Conservation (phyloP, 2,797 vertebrate species). For the Coccyzus lansbergi region DNA sequence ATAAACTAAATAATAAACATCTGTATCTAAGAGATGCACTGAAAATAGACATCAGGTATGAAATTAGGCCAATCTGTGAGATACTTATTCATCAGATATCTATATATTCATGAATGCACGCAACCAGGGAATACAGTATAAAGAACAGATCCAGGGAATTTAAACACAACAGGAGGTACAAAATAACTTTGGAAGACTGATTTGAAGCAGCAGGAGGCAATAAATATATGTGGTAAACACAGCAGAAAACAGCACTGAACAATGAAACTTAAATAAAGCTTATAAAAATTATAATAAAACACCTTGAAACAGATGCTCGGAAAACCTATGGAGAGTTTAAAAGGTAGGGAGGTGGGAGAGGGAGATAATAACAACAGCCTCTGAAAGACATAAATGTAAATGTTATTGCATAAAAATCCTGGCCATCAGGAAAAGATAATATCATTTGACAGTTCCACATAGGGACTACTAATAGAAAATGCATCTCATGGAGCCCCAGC, state of each 20-base stretch:
- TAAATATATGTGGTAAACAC: background rate
- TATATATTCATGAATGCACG: background rate
- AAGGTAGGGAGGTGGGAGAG: background rate
- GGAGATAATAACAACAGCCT: background rate
- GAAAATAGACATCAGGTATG: background rate
- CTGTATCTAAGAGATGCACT: background rate
- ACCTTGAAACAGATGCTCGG: background rate
- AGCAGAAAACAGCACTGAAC: background rate
- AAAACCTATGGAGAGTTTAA: background rate
- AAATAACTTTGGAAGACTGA: conserved; percentile 3
- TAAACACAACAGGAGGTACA: background rate
- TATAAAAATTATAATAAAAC: background rate
- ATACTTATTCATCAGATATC: background rate
- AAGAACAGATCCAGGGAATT: background rate
- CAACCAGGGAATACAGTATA: background rate
- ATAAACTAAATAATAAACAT: background rate
- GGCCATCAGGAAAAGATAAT: background rate
- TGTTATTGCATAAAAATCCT: background rate
- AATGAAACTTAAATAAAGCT: conserved; percentile 12
- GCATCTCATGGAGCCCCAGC: background rate
- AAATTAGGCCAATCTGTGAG: background rate
- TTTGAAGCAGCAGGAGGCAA: background rate
- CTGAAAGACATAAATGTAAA: background rate
- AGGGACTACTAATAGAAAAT: background rate
- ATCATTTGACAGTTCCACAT: background rate